Evolutionary conservation across 2,797 vertebrate species (phyloP).

Genomic region (Hydrolagus colliei): DNA sequence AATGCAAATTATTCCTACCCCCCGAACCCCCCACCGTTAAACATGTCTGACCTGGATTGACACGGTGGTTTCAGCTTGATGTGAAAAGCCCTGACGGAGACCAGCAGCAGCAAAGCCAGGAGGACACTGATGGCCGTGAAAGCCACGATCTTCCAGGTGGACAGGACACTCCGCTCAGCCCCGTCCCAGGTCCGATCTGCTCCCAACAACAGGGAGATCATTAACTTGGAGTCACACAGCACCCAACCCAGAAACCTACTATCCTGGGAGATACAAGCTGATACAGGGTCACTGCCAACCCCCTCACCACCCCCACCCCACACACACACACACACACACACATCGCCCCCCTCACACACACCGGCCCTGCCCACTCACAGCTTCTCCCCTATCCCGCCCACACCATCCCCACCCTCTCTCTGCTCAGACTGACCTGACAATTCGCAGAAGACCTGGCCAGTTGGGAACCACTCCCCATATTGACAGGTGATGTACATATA

Average conservation of each 20-base stretch:
- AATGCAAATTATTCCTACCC: too few species aligned
- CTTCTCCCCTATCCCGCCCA: not conserved
- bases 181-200: conserved; percentile 68
- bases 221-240: not conserved
- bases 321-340: too few species aligned
- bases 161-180: conserved; percentile 66
- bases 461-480: conserved; percentile 74
- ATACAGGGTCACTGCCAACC: too few species aligned
- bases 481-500: conserved; percentile 81
- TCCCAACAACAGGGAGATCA: conserved; percentile 34
- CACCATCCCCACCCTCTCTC: not conserved
- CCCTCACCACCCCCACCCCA: too few species aligned
- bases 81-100: conserved; percentile 70
- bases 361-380: not conserved
- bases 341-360: too few species aligned
- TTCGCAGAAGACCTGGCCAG: conserved; percentile 69
- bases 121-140: conserved; percentile 75
- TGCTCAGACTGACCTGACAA: conserved; percentile 56
- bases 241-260: not conserved
- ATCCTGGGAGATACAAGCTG: too few species aligned
- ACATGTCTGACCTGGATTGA: conserved; percentile 57
- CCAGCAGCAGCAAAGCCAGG: conserved; percentile 67
- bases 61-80: conserved; percentile 73
- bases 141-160: conserved; percentile 76
- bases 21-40: not conserved